Evolutionary conservation across 2,797 vertebrate species (phyloP), one percentile per base, ranked within the genome.

Genomic region (Morus bassanus): DNA sequence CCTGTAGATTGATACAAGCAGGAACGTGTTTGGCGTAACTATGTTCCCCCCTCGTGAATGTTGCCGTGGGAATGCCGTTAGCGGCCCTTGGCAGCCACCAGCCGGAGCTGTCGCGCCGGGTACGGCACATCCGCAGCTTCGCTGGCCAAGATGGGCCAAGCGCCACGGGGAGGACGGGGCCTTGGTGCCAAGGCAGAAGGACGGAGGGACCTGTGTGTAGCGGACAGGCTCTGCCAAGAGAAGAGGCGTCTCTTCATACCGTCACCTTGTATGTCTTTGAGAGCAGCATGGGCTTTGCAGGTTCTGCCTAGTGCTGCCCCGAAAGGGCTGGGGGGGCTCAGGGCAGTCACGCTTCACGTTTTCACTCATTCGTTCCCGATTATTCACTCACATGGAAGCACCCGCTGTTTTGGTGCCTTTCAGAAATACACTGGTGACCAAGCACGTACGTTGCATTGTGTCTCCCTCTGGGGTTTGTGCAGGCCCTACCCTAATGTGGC

Each of bases 11-110:
- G 88, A 80, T 80, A 21, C 15, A 33, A 65, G 48, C 8, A 7
- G 87, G 68, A 83, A 13, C 41, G 90, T 35, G 28, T 48, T 70
- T 76, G 88, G 67, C 80, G 10, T 56, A 31, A 33, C 13, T 2
- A 0, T 1, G 0, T 39, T 94, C 25, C 43, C 43, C 33, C 27
- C 30, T 89, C 54, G 48, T 13, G 7, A 21, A 3, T 1, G 25
- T 84, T 89, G 54, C 54, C 5, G 0, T 12, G 59, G 18, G 65
- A 35, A 31, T 10, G 51, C 57, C 45, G 56, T 13, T 18, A 13
- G 37, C 25, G 4, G 84, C 92, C 45, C 82, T 74, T 11, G 9
- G 90, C 90, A 89, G 87, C 94, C 96, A 95, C 77, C 85, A 97
- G 96, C 85, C 5, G 78, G 96, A 84, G 95, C 97, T 96, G n/a